These are phyloP conservation scores for Eumaeus atala DNA, from an alignment of 1,140 invertebrate genomes.

Conservation along the genomic window DNA sequence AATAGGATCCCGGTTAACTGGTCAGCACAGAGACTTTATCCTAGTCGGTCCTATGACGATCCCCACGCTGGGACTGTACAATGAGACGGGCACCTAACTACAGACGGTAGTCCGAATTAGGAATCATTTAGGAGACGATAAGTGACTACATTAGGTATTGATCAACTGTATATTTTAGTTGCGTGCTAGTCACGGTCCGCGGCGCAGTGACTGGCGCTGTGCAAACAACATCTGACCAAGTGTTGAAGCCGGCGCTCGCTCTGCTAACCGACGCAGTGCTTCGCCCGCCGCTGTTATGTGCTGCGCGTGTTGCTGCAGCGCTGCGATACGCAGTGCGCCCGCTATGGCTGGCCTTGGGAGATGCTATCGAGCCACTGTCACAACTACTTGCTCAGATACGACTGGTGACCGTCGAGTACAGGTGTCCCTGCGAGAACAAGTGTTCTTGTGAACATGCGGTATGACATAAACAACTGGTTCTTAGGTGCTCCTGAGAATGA, in stretches of 20 bases:
- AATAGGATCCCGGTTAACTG: no score
- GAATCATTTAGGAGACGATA: no score
- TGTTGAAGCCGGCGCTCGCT: constrained; percentile 79
- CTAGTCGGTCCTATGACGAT: no score
- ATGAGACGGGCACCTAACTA: no score
- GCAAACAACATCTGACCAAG: constrained; percentile 79
- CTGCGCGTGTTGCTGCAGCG: constrained; percentile 77
- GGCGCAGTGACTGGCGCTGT: constrained; percentile 62
- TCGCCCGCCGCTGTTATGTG: constrained; percentile 77
- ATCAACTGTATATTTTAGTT: constrained; percentile 11
- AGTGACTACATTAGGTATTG: no score
- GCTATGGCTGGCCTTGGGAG: constrained; percentile 55
- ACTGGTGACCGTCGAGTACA: constrained; percentile 34
- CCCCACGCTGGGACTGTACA: no score
- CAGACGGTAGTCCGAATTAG: no score
- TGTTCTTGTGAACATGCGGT: no score
- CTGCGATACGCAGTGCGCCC: constrained; percentile 78
- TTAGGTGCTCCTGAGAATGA: no score
- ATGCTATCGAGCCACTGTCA: constrained; percentile 31
- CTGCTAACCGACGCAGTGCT: constrained; percentile 78
- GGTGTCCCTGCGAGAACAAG: constrained; percentile 15
- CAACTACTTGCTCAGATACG: constrained; percentile 31
- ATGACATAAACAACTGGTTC: no score
- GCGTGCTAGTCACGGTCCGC: constrained; percentile 14
- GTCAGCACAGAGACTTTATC: no score